Evolutionary conservation across 2,797 vertebrate genomes (phyloP).

Genomic region (Sebastes aleutianus): DNA sequence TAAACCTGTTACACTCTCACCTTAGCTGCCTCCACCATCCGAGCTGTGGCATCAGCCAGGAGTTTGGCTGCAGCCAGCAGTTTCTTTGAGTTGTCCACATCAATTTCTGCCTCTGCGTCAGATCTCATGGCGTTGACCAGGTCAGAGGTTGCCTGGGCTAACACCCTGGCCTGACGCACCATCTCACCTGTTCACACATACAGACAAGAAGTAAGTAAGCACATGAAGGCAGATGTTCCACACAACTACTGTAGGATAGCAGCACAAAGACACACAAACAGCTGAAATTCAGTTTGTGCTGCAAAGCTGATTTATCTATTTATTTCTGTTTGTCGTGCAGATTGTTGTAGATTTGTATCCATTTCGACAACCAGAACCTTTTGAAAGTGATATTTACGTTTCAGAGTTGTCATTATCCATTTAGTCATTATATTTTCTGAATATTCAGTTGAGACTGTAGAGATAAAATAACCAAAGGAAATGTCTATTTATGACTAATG

Average conservation of each 20-base stretch:
- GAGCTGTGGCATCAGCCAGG: slow-evolving; percentile 95
- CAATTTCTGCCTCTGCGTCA: slow-evolving; percentile 95
- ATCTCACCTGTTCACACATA: slow-evolving; percentile 88
- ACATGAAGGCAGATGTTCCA: neutral
- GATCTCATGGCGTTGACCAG: slow-evolving; percentile 98
- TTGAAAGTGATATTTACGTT: neutral
- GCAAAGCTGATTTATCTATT: neutral
- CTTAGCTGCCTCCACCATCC: slow-evolving; percentile 99
- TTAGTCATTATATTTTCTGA: neutral
- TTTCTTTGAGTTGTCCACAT: slow-evolving; percentile 98
- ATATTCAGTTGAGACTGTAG: neutral
- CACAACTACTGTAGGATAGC: neutral
- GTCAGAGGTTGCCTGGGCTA: slow-evolving; percentile 97
- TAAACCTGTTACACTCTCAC: slow-evolving; percentile 66
- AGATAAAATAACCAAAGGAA: neutral
- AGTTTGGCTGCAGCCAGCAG: slow-evolving; percentile 96
- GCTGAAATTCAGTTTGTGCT: neutral
- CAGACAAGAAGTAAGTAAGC: neutral
- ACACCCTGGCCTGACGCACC: slow-evolving; percentile 96
- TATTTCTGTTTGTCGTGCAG: neutral
- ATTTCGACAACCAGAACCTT: neutral
- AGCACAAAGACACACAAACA: neutral
- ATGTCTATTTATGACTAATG: neutral
- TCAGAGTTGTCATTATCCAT: neutral
- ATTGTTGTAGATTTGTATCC: neutral